These are phyloP conservation scores for Noturus placidus DNA, from an alignment of 2,113 vertebrate genomes.

Conservation along the genomic window DNA sequence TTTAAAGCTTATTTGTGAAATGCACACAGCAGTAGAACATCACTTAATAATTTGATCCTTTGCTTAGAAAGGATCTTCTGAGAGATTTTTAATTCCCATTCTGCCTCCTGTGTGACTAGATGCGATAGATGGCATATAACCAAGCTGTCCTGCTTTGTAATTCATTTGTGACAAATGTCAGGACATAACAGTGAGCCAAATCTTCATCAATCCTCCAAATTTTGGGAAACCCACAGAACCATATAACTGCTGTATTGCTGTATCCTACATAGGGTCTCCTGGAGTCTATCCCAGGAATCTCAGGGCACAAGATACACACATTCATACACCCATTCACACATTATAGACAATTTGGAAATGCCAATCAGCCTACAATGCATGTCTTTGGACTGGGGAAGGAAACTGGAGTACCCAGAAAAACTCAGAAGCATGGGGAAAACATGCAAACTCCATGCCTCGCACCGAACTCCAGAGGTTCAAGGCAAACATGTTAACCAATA, in stretches of 20 bases:
- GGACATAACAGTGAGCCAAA: conserved; percentile 24
- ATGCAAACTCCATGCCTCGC: too few species aligned
- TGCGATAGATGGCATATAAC: conserved; percentile 23
- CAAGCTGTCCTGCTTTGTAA: conserved; percentile 37
- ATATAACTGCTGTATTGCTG: background rate
- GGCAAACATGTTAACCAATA: too few species aligned
- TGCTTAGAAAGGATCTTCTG: background rate
- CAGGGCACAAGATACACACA: too few species aligned
- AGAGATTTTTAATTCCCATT: conserved; percentile 1
- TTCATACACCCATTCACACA: too few species aligned
- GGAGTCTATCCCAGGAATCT: too few species aligned
- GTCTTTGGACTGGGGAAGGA: too few species aligned
- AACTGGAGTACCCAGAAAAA: too few species aligned
- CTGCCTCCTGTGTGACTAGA: conserved; percentile 4
- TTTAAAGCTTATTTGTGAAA: background rate
- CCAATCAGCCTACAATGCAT: too few species aligned
- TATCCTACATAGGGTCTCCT: too few species aligned
- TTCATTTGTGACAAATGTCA: conserved; percentile 45
- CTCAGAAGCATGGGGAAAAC: too few species aligned
- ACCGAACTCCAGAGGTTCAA: too few species aligned
- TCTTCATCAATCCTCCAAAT: conserved; percentile 14
- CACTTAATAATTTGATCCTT: background rate
- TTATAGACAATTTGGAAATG: too few species aligned
- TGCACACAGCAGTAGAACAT: background rate
- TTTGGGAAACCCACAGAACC: conserved; percentile 8